Conservation (phyloP, 2,113 vertebrate genomes). For the Saguinus midas region DNA sequence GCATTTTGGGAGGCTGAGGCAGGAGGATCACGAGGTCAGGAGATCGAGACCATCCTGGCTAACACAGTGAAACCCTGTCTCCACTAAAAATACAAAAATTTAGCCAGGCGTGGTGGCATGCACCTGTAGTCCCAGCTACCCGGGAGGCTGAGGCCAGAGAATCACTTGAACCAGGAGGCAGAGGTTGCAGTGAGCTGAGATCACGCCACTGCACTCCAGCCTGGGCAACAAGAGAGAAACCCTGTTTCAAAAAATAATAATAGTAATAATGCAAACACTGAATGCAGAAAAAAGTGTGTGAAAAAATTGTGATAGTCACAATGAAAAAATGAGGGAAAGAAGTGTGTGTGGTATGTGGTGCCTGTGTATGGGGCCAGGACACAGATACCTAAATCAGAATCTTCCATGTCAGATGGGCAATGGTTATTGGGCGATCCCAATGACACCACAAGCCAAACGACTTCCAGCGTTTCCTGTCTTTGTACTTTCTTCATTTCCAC, state of each 20-base stretch:
- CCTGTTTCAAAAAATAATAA: background rate
- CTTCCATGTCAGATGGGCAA: background rate
- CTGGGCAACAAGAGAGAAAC: background rate
- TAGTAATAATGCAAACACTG: no score
- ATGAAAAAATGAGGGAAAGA: background rate
- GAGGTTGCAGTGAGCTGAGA: background rate
- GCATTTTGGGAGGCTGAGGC: background rate
- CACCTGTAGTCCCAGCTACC: background rate
- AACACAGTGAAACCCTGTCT: background rate
- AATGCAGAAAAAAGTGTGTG: background rate
- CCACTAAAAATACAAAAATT: background rate
- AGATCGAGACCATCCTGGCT: background rate
- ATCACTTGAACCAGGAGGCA: background rate
- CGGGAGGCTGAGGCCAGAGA: background rate
- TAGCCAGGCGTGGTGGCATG: background rate
- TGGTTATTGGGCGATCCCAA: conserved; percentile 89
- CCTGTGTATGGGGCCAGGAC: accelerated
- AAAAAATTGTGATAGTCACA: background rate
- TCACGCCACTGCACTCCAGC: background rate
- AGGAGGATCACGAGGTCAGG: background rate
- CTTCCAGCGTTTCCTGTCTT: conserved; percentile 94
- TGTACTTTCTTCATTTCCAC: conserved; percentile 91
- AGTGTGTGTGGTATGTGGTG: background rate
- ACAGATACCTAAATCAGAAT: background rate
- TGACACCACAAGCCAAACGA: conserved; percentile 96